These are phyloP conservation scores for Tridacna crocea DNA, from an alignment of 2,888 invertebrate species.

Conservation along the genomic window DNA sequence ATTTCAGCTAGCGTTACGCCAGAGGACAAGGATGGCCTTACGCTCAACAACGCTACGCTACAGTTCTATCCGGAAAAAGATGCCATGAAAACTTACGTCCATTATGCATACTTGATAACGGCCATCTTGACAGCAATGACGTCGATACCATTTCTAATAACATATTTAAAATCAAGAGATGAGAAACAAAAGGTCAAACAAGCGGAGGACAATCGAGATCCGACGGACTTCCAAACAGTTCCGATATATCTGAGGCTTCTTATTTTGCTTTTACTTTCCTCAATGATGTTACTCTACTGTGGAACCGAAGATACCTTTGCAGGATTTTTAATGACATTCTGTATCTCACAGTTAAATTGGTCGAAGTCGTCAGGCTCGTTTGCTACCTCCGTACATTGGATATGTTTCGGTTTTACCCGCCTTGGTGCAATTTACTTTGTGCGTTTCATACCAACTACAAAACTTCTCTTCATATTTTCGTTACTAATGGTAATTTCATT, in stretches of 20 bases:
- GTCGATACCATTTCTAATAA: slow-evolving; percentile 28
- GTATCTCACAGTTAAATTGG: slow-evolving; percentile 70
- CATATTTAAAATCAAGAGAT: slow-evolving; percentile 14
- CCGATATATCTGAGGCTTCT: slow-evolving; percentile 21
- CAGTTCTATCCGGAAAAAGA: neutral
- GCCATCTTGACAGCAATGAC: slow-evolving; percentile 18
- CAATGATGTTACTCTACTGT: slow-evolving; percentile 42
- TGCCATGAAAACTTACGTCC: slow-evolving; percentile 5
- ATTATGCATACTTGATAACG: slow-evolving; percentile 32
- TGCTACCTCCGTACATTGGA: slow-evolving; percentile 83
- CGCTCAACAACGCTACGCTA: too few relatives aligned
- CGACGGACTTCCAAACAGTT: slow-evolving; percentile 25
- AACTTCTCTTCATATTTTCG: slow-evolving; percentile 77
- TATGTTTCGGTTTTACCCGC: slow-evolving; percentile 82
- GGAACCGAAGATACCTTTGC: slow-evolving; percentile 51
- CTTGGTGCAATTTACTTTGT: slow-evolving; percentile 80
- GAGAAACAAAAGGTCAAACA: neutral
- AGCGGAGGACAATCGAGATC: slow-evolving; percentile 1
- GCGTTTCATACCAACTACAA: slow-evolving; percentile 76
- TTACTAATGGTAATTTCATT: slow-evolving; percentile 43
- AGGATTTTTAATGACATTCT: slow-evolving; percentile 55
- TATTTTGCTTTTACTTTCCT: slow-evolving; percentile 28
- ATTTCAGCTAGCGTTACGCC: neutral
- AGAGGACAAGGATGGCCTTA: neutral
- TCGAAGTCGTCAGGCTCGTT: slow-evolving; percentile 75